phyloP scores from a whole-genome alignment of 1,140 invertebrate genomes.

The Alviniconcha marisindica region DNA sequence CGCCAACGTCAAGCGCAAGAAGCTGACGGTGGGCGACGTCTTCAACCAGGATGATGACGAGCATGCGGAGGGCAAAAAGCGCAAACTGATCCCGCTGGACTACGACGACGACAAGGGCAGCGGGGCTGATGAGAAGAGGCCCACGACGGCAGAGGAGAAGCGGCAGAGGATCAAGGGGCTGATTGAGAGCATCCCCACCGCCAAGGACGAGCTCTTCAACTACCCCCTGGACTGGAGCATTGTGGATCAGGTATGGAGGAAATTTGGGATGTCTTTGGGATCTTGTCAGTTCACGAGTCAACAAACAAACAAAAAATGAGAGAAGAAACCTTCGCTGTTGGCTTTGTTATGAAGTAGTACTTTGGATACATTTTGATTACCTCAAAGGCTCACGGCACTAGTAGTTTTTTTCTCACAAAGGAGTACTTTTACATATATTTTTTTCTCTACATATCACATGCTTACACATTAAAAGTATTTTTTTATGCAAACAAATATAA shows the following conservation, averaged over 20 bases:
- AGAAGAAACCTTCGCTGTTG: too few relatives aligned
- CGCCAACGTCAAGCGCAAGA: conserved; percentile 80
- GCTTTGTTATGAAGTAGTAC: too few relatives aligned
- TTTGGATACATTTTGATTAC: too few relatives aligned
- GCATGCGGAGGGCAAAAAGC: conserved; percentile 80
- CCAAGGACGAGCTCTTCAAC: conserved; percentile 95
- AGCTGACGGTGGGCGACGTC: conserved; percentile 90
- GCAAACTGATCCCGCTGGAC: conserved; percentile 88
- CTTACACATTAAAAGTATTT: too few relatives aligned
- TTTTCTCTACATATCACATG: too few relatives aligned
- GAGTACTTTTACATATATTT: too few relatives aligned
- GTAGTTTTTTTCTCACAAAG: too few relatives aligned
- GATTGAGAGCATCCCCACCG: conserved; percentile 98
- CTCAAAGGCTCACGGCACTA: too few relatives aligned
- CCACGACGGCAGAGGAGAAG: conserved; percentile 87
- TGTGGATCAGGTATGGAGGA: conserved; percentile 88
- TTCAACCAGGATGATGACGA: conserved; percentile 94
- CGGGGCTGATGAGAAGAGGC: conserved; percentile 69
- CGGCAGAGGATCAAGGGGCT: conserved; percentile 96
- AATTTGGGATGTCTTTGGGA: too few relatives aligned
- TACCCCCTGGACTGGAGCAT: conserved; percentile 95
- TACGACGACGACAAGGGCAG: conserved; percentile 76
- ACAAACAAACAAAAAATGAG: too few relatives aligned
- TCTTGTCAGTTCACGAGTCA: too few relatives aligned
- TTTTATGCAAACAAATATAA: too few relatives aligned